Base-by-base conservation (phyloP, 2,113 vertebrate genomes). In the Ranitomeya imitator region DNA sequence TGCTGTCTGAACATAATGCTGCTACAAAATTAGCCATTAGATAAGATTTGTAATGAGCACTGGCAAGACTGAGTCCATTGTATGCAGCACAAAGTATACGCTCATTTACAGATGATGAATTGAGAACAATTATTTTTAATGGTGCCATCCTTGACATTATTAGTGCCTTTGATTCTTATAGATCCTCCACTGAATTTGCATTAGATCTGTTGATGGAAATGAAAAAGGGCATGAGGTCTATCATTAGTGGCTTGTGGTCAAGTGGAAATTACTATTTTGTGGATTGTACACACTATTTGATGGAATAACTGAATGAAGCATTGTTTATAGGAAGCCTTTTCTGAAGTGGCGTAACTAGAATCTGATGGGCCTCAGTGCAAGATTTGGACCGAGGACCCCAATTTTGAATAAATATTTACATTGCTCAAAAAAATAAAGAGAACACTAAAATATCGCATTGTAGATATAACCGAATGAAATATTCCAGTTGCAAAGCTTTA, bases 11-110 rank as follows among this genome's bases (percentile, higher is more conserved):
- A 88, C 69, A 88, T 83, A 77, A 88, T 84, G 69, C 69, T 37
- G 71, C 59, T 83, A 65, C 71, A 83, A 73, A 61, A 88, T 88
- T 88, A 88, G 86, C 55, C 86, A 88, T 88, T 82, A 88, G 63
- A 81, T 87, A 81, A 81, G 78, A 81, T 60, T 81, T 87, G 61
- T 80, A 80, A 87, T 87, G 60, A 81, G 55, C 21, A 9, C 61
- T 88, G 86, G 86, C 55, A 88, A 37, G 67, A 73, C 65, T 13
- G 55, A 60, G 86, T 54, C 79, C 63, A 88, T 83, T 88, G 86
- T 88, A 10, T 83, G 55, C 79, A 83, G 55, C 11, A 74, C 79
- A 74, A 69, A 88, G 54, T 74, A 82, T 88, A 88, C 54, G 54
- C 67, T 45, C 79, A 54, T 21, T 71, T 57, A 65, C 60, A 19